Conservation (phyloP, 2,113 vertebrate species). For the Dryoscopus gambensis region DNA sequence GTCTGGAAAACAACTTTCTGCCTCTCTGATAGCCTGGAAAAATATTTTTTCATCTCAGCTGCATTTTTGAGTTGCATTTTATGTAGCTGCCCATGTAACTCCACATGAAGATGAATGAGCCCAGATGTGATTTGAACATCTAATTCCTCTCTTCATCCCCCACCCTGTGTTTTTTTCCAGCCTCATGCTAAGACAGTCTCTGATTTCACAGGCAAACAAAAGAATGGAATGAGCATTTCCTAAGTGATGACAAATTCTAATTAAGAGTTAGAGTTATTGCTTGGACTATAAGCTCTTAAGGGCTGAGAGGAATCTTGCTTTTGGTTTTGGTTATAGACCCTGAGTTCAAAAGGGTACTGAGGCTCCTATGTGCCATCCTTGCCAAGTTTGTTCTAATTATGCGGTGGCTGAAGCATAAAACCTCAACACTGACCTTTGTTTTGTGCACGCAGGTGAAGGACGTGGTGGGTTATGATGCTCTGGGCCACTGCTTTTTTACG, state of each 20-base stretch:
- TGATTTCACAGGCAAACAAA: neutral
- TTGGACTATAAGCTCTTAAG: neutral
- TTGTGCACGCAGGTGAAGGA: constrained; percentile 81
- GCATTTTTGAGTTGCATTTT: constrained; percentile 40
- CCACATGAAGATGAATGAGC: constrained; percentile 30
- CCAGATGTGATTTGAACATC: constrained; percentile 16
- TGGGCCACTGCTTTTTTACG: constrained; percentile 96
- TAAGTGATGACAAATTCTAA: neutral
- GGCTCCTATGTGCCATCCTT: neutral
- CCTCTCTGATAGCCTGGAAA: constrained; percentile 38
- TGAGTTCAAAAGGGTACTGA: neutral
- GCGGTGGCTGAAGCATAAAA: neutral
- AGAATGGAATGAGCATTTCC: neutral
- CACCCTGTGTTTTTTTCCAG: neutral
- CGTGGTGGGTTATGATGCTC: constrained; percentile 86
- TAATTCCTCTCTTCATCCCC: neutral
- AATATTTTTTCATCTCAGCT: constrained; percentile 46
- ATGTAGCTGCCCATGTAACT: constrained; percentile 5
- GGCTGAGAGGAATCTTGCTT: neutral
- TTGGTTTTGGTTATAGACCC: neutral
- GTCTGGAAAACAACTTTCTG: constrained; percentile 37
- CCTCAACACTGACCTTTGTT: neutral
- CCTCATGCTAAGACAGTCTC: neutral
- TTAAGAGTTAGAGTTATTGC: neutral
- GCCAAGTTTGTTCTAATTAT: neutral